phyloP scores from a whole-genome alignment of 1,140 invertebrate species.

The Meteorus sp. region DNA sequence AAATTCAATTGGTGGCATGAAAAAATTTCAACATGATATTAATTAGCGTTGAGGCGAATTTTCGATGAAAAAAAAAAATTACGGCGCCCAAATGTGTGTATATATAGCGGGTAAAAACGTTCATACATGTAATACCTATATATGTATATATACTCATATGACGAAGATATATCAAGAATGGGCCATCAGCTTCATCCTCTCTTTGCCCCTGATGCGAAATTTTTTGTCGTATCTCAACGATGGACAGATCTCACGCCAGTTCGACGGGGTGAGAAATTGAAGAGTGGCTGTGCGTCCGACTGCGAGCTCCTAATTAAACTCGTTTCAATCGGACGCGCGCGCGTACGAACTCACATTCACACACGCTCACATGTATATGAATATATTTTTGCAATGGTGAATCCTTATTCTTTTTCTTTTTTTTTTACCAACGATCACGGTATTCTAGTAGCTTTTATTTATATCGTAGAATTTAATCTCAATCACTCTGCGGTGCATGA shows the following conservation, averaged over 20 bases:
- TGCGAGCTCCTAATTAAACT: constrained; percentile 39
- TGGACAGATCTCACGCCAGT: constrained; percentile 14
- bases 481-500: neutral
- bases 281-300: constrained; percentile 28
- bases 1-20: too few species aligned
- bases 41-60: too few species aligned
- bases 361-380: too few species aligned
- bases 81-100: too few species aligned
- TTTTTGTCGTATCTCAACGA: neutral
- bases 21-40: too few species aligned
- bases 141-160: neutral
- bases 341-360: too few species aligned
- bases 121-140: neutral
- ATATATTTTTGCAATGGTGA: too few species aligned
- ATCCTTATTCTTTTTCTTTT: too few species aligned
- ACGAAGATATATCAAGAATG: neutral
- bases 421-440: neutral
- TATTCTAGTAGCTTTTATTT: too few species aligned
- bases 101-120: neutral
- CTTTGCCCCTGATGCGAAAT: too few species aligned
- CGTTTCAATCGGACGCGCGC: constrained; percentile 18
- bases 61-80: too few species aligned
- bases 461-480: constrained; percentile 18
- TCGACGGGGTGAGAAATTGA: constrained; percentile 38
- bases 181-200: too few species aligned